Percentiles rank a stretch among this genome's conserved stretches.
These are phyloP conservation scores for Drosophila emarginata DNA, from an alignment of 2,888 invertebrate species.

Conservation along the genomic window DNA sequence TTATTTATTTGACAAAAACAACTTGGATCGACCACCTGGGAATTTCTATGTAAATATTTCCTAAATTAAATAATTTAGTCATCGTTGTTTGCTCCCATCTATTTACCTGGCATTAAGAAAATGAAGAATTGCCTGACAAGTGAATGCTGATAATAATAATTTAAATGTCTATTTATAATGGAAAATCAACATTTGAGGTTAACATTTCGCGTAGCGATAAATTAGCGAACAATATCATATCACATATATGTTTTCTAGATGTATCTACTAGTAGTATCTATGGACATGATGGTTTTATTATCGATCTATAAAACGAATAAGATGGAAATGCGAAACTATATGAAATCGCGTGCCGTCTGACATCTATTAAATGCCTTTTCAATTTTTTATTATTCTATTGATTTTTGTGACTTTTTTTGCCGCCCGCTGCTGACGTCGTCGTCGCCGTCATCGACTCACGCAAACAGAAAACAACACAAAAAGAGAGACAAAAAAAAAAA, in stretches of 20 bases:
- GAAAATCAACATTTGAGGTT: not conserved
- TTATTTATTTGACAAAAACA: slow-evolving; percentile 28
- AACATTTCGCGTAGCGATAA: slow-evolving; percentile 3
- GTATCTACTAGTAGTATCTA: not conserved
- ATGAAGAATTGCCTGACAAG: slow-evolving; percentile 15
- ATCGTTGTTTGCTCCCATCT: slow-evolving; percentile 6
- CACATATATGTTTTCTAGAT: not conserved
- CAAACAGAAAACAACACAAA: slow-evolving; percentile 20
- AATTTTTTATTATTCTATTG: slow-evolving; percentile 70
- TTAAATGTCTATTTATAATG: not conserved
- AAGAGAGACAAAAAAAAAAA: slow-evolving; percentile 14
- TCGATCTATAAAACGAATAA: slow-evolving; percentile 45
- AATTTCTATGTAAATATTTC: slow-evolving; percentile 26
- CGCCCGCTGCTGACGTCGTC: slow-evolving; percentile 31
- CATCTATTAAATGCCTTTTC: slow-evolving; percentile 60
- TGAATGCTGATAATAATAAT: slow-evolving; percentile 5
- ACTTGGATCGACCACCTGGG: slow-evolving; percentile 31
- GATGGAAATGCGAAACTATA: slow-evolving; percentile 11
- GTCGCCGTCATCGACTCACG: slow-evolving; percentile 19
- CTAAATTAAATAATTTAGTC: slow-evolving; percentile 21
- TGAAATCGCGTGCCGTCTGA: slow-evolving; percentile 36
- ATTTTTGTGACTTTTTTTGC: slow-evolving; percentile 53
- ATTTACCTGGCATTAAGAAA: slow-evolving; percentile 9
- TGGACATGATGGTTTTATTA: slow-evolving; percentile 44
- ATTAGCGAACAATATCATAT: not conserved